Evolutionary conservation across 2,113 vertebrate species (phyloP).

Genomic region (Bos indicus): DNA sequence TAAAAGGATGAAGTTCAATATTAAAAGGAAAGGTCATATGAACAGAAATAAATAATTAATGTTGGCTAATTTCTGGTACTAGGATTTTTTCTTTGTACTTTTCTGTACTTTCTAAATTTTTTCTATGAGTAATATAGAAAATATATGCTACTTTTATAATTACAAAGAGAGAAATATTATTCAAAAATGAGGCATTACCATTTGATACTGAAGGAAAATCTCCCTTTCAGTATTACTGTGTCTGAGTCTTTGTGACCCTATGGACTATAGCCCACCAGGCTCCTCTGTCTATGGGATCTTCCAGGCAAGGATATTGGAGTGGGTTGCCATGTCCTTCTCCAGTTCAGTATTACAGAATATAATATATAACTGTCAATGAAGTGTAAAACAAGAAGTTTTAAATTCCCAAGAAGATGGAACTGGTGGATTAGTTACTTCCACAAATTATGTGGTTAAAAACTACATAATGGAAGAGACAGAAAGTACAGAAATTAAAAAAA

Average conservation of each 20-base stretch:
- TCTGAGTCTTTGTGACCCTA: background rate
- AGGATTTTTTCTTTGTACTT: background rate
- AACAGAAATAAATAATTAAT: background rate
- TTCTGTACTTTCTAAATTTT: background rate
- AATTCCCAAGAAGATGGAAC: background rate
- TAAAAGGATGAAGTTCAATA: background rate
- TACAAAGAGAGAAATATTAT: background rate
- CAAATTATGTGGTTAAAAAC: background rate
- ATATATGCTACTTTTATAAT: background rate
- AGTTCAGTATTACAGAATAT: background rate
- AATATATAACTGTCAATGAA: background rate
- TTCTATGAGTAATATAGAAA: background rate
- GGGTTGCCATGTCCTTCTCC: background rate
- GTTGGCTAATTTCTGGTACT: background rate
- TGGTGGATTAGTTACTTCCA: background rate
- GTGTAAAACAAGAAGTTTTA: background rate
- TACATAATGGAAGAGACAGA: background rate
- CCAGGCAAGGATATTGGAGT: background rate
- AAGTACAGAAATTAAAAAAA: background rate
- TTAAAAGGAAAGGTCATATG: background rate
- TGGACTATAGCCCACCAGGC: background rate
- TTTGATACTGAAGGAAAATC: background rate
- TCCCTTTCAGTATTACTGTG: background rate
- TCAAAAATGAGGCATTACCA: background rate
- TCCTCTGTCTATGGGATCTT: background rate